Evolutionary conservation across 1,140 invertebrate species (phyloP).

Genomic region (Lepidotrigona ventralis): DNA sequence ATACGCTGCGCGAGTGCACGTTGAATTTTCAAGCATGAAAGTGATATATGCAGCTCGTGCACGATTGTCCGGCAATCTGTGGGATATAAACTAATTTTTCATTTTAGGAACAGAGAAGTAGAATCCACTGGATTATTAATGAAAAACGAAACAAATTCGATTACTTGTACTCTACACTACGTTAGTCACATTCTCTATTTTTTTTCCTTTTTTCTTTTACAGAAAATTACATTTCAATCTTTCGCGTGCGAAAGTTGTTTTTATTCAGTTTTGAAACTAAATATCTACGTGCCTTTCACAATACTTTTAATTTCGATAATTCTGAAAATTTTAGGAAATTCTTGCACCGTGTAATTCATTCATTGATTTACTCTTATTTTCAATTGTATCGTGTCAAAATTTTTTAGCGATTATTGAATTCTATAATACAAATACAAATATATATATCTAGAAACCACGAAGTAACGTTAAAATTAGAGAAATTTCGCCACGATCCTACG

Average conservation of each 20-base stretch:
- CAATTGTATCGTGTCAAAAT: background rate
- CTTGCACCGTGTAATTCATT: background rate
- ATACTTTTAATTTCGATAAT: too few relatives aligned
- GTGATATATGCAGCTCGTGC: too few relatives aligned
- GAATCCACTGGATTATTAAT: background rate
- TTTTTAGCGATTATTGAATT: too few relatives aligned
- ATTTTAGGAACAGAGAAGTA: background rate
- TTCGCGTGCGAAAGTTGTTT: background rate
- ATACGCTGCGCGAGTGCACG: background rate
- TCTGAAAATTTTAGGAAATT: too few relatives aligned
- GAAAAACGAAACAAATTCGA: conserved; percentile 4
- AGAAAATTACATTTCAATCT: background rate
- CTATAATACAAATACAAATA: too few relatives aligned
- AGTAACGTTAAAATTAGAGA: too few relatives aligned
- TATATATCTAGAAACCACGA: too few relatives aligned
- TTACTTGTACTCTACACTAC: background rate
- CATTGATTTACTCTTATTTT: background rate
- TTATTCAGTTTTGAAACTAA: background rate
- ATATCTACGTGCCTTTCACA: background rate
- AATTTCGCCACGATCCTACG: too few relatives aligned
- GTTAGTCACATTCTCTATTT: background rate
- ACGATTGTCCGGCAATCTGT: background rate
- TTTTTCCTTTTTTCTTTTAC: background rate
- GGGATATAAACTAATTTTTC: background rate
- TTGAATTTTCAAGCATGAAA: background rate